Evolutionary conservation across 2,113 vertebrate genomes (phyloP).

Genomic region (Sinocyclocheilus grahami): DNA sequence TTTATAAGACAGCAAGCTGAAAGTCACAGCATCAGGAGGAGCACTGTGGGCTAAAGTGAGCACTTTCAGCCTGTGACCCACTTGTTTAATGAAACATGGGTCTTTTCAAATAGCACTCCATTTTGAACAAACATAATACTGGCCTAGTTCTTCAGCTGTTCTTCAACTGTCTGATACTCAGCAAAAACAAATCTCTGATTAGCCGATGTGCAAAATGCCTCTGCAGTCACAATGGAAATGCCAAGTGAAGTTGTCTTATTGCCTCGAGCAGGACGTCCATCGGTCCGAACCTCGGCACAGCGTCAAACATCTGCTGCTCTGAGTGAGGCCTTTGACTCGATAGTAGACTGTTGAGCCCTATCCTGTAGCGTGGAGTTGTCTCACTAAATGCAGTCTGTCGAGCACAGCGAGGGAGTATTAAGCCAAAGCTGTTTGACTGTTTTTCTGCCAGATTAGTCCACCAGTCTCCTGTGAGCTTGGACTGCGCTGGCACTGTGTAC

Average conservation of each 20-base stretch:
- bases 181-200: constrained; percentile 20
- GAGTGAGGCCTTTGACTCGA: constrained; percentile 31
- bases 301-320: constrained; percentile 46
- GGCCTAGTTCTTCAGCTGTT: constrained; percentile 32
- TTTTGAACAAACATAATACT: constrained; percentile 25
- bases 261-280: not conserved
- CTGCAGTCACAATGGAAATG: not conserved
- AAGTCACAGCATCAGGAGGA: constrained; percentile 3
- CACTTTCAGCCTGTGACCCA: constrained; percentile 27
- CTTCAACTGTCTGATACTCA: constrained; percentile 6
- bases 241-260: constrained; percentile 16
- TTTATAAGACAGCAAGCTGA: constrained; percentile 4
- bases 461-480: constrained; percentile 45
- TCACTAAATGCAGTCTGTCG: constrained; percentile 57
- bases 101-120: constrained; percentile 29
- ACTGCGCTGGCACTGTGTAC: constrained; percentile 33
- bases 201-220: not conserved
- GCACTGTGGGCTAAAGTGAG: constrained; percentile 7
- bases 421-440: constrained; percentile 60
- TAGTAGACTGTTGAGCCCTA: constrained; percentile 40
- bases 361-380: constrained; percentile 44
- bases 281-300: not conserved
- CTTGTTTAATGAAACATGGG: constrained; percentile 46
- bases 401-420: constrained; percentile 59
- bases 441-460: constrained; percentile 56